Base-by-base conservation (phyloP, 2,888 invertebrate species). In the Gibbula magus region DNA sequence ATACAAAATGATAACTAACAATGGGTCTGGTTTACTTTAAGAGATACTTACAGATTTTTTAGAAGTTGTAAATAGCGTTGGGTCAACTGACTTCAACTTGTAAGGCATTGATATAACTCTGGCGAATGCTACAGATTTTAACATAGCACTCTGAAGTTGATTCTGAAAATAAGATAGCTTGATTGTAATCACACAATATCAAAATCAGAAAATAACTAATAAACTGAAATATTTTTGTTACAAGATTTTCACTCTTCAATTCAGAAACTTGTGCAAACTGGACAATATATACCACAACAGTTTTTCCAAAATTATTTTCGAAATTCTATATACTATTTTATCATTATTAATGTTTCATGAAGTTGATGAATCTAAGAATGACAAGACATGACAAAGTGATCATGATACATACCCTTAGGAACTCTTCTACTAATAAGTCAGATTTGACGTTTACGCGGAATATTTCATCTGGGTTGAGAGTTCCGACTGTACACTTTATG, bases 31-130 rank as follows among this genome's bases (percentile, higher is more conserved):
- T 45, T 45, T 10, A 5, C 45, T 45, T 45, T 18, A 10, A 18
- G 18, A 56, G 35, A 45, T 22, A 78, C 86, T 83, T 75, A 89
- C 89, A 81, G 86, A 85, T 78, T 81, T 82, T 25, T 81, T 83
- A n/a, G 87, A 82, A 39, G 81, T 81, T 20, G 83, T 84, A 77
- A 85, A 86, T 0, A 85, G 85, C 18, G 79, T 82, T 0, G 84
- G 77, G 53, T 87, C 86, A 20, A 88, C 82, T 52, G 80, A 32
- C 22, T 82, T 84, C 77, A 89, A 84, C n/a, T 87, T 84, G 73
- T 85, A 89, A n/a, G 90, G 90, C 87, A 90, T 87, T 16, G 86
- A 83, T 67, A 84, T 80, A 5, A 90, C 88, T 78, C 87, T 83
- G 16, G 89, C 89, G 52, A 82, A 85, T 8, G 88, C 90, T 77